These are phyloP conservation scores for Drosophila navojoa DNA, from an alignment of 1,140 invertebrate genomes.

Conservation along the genomic window DNA sequence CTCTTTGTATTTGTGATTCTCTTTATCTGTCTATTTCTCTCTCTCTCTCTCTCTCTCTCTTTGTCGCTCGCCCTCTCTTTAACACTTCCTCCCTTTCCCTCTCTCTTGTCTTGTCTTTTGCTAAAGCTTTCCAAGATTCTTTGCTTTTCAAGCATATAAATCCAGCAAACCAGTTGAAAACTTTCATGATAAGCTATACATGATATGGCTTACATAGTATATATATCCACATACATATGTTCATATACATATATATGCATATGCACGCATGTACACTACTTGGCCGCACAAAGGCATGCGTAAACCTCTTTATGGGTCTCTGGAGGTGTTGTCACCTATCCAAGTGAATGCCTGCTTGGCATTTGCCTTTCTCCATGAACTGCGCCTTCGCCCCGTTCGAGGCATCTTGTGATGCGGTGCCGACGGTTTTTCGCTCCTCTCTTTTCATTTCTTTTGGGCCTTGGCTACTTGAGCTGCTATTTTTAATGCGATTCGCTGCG, in stretches of 20 bases:
- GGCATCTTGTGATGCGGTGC: slow-evolving; percentile 16
- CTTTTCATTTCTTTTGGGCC: background rate
- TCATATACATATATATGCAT: too few species aligned
- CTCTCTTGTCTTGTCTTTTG: too few species aligned
- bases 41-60: too few species aligned
- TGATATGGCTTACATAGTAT: too few species aligned
- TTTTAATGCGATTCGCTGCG: slow-evolving; percentile 52
- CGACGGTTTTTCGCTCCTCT: background rate
- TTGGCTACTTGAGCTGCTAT: slow-evolving; percentile 23
- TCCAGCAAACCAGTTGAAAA: background rate
- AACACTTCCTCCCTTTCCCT: too few species aligned
- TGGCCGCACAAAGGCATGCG: background rate
- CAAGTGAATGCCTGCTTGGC: background rate
- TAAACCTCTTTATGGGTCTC: background rate
- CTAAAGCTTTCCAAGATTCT: background rate
- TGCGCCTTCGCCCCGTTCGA: background rate
- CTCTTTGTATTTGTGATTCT: too few species aligned
- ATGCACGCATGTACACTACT: background rate
- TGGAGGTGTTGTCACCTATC: slow-evolving; percentile 7
- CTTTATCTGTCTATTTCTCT: too few species aligned
- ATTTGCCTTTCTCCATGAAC: background rate
- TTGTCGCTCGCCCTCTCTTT: too few species aligned
- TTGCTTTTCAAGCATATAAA: background rate
- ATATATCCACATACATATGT: too few species aligned
- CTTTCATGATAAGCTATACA: too few species aligned